Evolutionary conservation across 2,888 invertebrate genomes (phyloP).

Genomic region (Chouioia cunea): DNA sequence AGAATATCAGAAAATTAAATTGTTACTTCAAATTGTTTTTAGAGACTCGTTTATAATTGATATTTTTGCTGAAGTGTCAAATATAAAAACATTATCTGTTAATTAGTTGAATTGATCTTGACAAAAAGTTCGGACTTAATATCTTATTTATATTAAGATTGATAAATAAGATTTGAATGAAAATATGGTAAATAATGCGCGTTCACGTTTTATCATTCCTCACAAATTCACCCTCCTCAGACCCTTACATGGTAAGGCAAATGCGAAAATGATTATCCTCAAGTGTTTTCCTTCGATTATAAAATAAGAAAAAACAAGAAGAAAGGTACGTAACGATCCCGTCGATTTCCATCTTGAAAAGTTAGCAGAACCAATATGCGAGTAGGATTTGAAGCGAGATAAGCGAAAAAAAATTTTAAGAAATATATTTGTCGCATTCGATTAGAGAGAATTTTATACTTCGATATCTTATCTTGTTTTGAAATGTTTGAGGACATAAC

Average conservation of each 20-base stretch:
- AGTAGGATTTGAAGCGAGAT: constrained; percentile 19
- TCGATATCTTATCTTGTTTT: too few species aligned
- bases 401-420: constrained; percentile 1
- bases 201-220: constrained; percentile 17
- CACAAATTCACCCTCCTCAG: constrained; percentile 1
- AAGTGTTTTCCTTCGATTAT: constrained; percentile 44
- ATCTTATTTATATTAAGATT: background rate
- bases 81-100: too few species aligned
- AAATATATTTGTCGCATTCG: background rate
- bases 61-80: too few species aligned
- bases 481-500: too few species aligned
- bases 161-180: constrained; percentile 1
- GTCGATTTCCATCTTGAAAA: constrained; percentile 27
- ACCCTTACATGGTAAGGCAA: background rate
- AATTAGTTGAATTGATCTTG: too few species aligned
- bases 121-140: too few species aligned
- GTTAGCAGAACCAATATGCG: constrained; percentile 18
- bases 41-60: too few species aligned
- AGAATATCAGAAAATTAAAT: too few species aligned
- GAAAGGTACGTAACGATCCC: background rate
- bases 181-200: constrained; percentile 19
- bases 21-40: too few species aligned
- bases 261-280: constrained; percentile 30
- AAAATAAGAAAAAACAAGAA: constrained; percentile 25
- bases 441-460: background rate